phyloP scores from a whole-genome alignment of 2,113 vertebrate species.

The Pteronura brasiliensis region DNA sequence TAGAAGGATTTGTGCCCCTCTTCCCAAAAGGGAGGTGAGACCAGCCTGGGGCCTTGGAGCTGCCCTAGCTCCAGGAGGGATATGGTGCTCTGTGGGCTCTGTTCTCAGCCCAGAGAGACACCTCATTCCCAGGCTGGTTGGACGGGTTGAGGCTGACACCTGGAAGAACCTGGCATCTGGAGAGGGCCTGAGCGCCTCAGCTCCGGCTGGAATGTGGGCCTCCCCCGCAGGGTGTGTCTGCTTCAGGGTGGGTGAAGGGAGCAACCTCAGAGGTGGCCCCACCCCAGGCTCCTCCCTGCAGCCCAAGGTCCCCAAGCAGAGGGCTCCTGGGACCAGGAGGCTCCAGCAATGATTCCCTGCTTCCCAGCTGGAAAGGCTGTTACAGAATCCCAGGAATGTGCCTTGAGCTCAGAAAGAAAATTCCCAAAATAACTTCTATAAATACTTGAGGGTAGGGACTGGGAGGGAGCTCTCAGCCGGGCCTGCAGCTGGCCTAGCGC shows the following conservation, averaged over 20 bases:
- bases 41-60: neutral
- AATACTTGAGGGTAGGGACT: slow-evolving; percentile 62
- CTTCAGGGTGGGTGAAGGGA: neutral
- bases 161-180: neutral
- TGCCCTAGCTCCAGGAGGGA: neutral
- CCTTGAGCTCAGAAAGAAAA: slow-evolving; percentile 77
- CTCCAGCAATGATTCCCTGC: slow-evolving; percentile 61
- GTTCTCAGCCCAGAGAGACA: neutral
- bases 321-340: neutral
- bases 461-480: neutral
- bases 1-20: neutral
- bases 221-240: neutral
- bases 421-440: slow-evolving; percentile 83
- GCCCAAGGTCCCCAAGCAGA: neutral
- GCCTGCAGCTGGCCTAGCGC: neutral
- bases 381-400: slow-evolving; percentile 84
- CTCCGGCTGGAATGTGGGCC: neutral
- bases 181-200: neutral
- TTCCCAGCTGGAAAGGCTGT: slow-evolving; percentile 79
- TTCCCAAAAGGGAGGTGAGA: neutral
- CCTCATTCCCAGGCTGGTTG: neutral
- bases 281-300: neutral
- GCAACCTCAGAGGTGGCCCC: neutral
- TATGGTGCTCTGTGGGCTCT: neutral
- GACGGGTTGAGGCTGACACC: neutral